Conservation (phyloP, 2,113 vertebrate species). For the Gymnogyps californianus region DNA sequence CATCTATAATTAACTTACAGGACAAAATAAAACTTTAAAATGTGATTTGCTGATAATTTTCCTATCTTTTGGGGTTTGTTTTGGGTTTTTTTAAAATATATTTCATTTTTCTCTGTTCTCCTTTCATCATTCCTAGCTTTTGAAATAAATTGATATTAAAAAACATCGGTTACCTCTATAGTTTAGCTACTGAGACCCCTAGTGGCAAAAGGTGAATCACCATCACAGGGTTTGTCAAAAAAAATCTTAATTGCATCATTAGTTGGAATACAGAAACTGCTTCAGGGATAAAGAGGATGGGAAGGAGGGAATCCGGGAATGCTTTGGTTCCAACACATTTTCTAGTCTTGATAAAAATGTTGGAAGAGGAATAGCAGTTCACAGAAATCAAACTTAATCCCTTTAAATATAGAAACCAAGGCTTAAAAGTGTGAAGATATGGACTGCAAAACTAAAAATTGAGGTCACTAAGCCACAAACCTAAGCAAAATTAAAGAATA, state of each 20-base stretch:
- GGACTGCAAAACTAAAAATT: not conserved
- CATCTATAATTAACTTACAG: not conserved
- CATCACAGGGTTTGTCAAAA: not conserved
- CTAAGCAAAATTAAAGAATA: not conserved
- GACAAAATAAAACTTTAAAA: not conserved
- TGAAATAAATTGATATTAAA: not conserved
- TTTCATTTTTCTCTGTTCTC: not conserved
- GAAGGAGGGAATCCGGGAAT: not conserved
- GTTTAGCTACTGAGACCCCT: not conserved
- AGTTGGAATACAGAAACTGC: not conserved
- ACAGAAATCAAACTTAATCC: not conserved
- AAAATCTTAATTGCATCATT: not conserved
- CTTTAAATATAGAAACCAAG: not conserved
- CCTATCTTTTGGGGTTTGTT: fast-evolving
- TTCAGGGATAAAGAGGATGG: not conserved
- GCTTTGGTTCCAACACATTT: not conserved
- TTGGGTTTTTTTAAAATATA: too few species aligned
- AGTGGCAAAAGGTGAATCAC: not conserved
- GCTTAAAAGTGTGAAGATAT: not conserved
- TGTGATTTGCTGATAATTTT: not conserved
- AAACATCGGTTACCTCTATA: not conserved
- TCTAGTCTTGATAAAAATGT: not conserved
- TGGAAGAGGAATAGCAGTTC: not conserved
- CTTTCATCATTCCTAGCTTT: not conserved
- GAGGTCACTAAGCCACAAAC: not conserved